phyloP scores from a whole-genome alignment of 2,888 invertebrate species.

The Protophormia terraenovae region DNA sequence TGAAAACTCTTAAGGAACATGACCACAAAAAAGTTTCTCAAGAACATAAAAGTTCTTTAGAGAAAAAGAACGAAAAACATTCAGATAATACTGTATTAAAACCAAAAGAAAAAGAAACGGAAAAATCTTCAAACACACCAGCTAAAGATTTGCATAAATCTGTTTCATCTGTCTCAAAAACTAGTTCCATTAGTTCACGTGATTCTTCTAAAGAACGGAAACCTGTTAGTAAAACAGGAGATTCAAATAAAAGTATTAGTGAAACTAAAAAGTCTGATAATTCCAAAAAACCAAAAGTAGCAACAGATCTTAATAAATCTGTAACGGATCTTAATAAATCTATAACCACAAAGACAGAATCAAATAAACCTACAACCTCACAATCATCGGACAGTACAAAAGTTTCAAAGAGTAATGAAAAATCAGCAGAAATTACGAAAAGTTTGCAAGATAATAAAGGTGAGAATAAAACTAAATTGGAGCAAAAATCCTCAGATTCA shows the following conservation, averaged over 20 bases:
- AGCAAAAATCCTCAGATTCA: not conserved
- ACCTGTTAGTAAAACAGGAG: not conserved
- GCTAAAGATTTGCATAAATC: constrained; percentile 2
- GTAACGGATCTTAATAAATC: constrained; percentile 2
- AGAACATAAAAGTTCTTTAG: constrained; percentile 9
- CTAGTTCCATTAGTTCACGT: not conserved
- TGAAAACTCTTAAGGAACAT: not conserved
- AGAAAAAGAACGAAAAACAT: constrained; percentile 6
- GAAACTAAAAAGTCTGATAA: constrained; percentile 11
- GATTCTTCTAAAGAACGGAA: constrained; percentile 42
- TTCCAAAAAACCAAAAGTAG: not conserved
- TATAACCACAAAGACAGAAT: not conserved
- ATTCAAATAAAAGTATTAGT: not conserved
- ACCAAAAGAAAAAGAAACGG: not conserved
- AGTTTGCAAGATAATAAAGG: not conserved
- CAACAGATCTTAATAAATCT: not conserved
- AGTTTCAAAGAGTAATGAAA: not conserved
- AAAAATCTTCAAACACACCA: not conserved
- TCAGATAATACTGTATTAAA: not conserved
- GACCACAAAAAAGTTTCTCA: not conserved
- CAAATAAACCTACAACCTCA: not conserved
- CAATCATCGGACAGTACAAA: not conserved
- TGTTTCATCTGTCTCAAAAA: not conserved
- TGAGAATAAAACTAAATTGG: not conserved
- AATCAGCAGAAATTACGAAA: not conserved